These are phyloP conservation scores for Chymomyza caudatula DNA, from an alignment of 2,888 invertebrate species.

Conservation along the genomic window DNA sequence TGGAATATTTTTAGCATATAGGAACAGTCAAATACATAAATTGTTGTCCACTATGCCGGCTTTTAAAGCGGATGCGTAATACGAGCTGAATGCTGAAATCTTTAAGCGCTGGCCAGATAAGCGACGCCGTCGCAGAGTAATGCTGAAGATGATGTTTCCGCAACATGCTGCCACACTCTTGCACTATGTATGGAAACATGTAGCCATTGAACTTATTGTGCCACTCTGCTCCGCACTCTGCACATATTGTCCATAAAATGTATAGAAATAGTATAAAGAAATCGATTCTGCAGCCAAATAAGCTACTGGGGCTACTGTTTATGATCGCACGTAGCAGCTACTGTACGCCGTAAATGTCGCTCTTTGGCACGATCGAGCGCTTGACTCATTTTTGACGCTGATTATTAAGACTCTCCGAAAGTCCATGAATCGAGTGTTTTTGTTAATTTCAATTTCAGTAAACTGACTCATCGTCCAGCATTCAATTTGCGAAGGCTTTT, in stretches of 20 bases:
- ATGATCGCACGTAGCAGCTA: conserved; percentile 2
- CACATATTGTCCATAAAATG: background rate
- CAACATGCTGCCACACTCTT: conserved; percentile 59
- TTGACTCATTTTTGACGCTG: background rate
- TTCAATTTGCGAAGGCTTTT: too few relatives aligned
- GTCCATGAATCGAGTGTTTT: background rate
- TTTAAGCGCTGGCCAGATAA: background rate
- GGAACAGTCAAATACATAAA: conserved; percentile 15
- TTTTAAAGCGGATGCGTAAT: background rate
- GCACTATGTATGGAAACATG: background rate
- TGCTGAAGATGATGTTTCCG: conserved; percentile 35
- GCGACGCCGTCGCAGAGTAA: too few relatives aligned
- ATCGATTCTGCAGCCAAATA: conserved; percentile 51
- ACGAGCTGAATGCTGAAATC: background rate
- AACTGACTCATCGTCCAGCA: background rate
- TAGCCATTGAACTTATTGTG: background rate
- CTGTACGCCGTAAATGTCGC: background rate
- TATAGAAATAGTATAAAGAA: conserved; percentile 25
- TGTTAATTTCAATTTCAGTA: background rate
- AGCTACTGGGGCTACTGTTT: background rate
- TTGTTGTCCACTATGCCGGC: conserved; percentile 25
- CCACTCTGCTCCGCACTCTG: background rate
- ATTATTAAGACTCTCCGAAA: background rate
- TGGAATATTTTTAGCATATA: conserved; percentile 21
- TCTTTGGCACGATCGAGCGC: conserved; percentile 35